Percentiles rank a stretch among this genome's conserved stretches.
These are phyloP conservation scores for Pyrochroa serraticornis DNA, from an alignment of 2,888 invertebrate species.

Conservation along the genomic window DNA sequence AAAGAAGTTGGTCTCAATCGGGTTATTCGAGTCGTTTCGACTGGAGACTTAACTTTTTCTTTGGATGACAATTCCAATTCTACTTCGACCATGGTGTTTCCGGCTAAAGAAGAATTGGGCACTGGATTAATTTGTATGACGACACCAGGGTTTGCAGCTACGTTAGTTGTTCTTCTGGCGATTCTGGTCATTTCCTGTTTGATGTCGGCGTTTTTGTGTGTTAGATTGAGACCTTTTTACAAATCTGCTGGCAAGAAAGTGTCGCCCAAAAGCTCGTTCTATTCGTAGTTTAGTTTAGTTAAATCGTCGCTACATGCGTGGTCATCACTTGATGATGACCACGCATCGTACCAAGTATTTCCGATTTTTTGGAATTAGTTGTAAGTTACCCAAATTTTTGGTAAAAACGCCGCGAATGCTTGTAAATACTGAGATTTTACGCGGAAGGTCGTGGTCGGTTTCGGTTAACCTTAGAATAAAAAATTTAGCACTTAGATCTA, in stretches of 20 bases:
- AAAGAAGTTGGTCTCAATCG: constrained; percentile 88
- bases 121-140: constrained; percentile 87
- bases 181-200: constrained; percentile 85
- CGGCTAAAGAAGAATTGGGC: constrained; percentile 65
- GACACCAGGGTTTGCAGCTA: constrained; percentile 89
- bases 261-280: constrained; percentile 69
- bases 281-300: constrained; percentile 59
- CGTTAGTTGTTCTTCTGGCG: constrained; percentile 80
- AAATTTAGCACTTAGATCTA: constrained; percentile 11
- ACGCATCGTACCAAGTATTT: constrained; percentile 44
- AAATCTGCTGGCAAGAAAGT: constrained; percentile 60
- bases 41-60: constrained; percentile 86
- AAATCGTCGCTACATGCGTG: constrained; percentile 36
- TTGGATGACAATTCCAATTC: constrained; percentile 68
- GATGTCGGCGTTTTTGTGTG: constrained; percentile 83
- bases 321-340: constrained; percentile 43
- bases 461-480: constrained; percentile 32
- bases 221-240: constrained; percentile 74
- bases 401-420: neutral
- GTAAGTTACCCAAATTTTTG: constrained; percentile 38
- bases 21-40: constrained; percentile 89
- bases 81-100: constrained; percentile 72
- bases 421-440: constrained; percentile 13
- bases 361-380: constrained; percentile 38
- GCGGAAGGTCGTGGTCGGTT: constrained; percentile 39